Evolutionary conservation across 2,113 vertebrate genomes (phyloP), one percentile per base, ranked within the genome.

Genomic region (Marmota flaviventris): DNA sequence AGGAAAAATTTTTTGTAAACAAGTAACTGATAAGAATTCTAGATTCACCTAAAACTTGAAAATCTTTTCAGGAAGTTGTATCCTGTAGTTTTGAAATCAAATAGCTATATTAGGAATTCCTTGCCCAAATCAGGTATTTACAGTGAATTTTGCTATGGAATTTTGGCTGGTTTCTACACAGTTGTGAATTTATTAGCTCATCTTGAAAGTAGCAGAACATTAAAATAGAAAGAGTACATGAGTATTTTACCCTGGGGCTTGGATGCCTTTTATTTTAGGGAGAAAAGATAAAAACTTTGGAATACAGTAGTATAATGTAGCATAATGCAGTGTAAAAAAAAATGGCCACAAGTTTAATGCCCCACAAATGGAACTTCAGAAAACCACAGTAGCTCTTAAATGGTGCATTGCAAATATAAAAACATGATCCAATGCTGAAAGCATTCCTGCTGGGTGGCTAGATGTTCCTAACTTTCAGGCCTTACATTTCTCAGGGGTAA

Each of bases 91-190:
- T 83, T 86, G 96, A 90, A 88, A 92, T 92, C 93, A 92, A 98
- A 91, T 48, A 95, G 75, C 56, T 97, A 12, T 92, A 95, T 93
- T 96, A 97, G 29, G 39, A 85, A 97, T 96, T 94, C 39, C 67
- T 97, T 97, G 89, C 91, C 27, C 78, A 97, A 98, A 95, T 94
- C 76, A 96, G 72, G 84, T 96, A 98, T 98, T 98, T 97, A 89
- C 51, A 95, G 79, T 88, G 58, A 96, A 84, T 96, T 97, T 97
- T 95, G 39, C 42, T 94, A 65, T 93, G 77, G 83, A 97, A 97
- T 96, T 85, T 96, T 97, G 97, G 37, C 51, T 97, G 93, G 83
- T 95, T 92, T 96, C 39, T 93, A 5, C 76, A 86, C 12, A 94
- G 75, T 94, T 88, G 58, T 86, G 70, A 92, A 73, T 65, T 86